Percentiles rank a stretch among this genome's conserved stretches.
These are phyloP conservation scores for Macrophya annulata DNA, from an alignment of 2,888 invertebrate genomes.

Conservation along the genomic window DNA sequence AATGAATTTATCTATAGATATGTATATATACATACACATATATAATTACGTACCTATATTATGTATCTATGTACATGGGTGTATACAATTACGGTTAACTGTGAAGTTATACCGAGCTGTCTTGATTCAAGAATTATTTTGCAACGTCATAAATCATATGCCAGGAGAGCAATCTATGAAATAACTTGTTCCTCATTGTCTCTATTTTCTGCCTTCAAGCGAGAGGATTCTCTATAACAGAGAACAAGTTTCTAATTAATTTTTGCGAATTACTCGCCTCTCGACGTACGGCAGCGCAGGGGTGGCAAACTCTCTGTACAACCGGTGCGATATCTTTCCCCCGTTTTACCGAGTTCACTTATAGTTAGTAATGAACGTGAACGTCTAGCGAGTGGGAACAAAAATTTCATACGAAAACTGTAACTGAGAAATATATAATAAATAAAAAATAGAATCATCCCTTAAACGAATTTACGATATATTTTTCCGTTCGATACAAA, in stretches of 20 bases:
- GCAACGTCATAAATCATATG: slow-evolving; percentile 33
- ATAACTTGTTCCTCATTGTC: slow-evolving; percentile 71
- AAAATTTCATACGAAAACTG: not conserved
- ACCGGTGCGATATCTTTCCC: slow-evolving; percentile 72
- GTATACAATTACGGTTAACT: not conserved
- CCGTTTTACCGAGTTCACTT: slow-evolving; percentile 62
- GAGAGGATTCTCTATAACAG: slow-evolving; percentile 68
- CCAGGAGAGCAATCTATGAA: slow-evolving; percentile 68
- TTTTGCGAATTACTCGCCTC: slow-evolving; percentile 77
- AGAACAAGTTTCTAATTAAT: slow-evolving; percentile 76
- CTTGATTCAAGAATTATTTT: slow-evolving; percentile 39
- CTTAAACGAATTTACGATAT: not conserved
- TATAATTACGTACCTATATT: too few relatives aligned
- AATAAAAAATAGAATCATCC: not conserved
- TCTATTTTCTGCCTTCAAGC: slow-evolving; percentile 64
- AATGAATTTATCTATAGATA: slow-evolving; percentile 1
- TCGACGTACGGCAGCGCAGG: slow-evolving; percentile 71
- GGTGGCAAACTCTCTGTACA: slow-evolving; percentile 66
- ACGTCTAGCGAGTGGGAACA: slow-evolving; percentile 6
- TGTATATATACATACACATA: not conserved
- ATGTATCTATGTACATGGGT: not conserved
- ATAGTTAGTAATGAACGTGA: slow-evolving; percentile 4
- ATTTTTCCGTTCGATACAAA: not conserved
- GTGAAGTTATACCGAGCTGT: not conserved
- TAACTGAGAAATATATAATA: not conserved